Percentiles rank a stretch among this genome's conserved stretches.
phyloP scores from a whole-genome alignment of 2,797 vertebrate species.

The Urosaurus nigricauda region DNA sequence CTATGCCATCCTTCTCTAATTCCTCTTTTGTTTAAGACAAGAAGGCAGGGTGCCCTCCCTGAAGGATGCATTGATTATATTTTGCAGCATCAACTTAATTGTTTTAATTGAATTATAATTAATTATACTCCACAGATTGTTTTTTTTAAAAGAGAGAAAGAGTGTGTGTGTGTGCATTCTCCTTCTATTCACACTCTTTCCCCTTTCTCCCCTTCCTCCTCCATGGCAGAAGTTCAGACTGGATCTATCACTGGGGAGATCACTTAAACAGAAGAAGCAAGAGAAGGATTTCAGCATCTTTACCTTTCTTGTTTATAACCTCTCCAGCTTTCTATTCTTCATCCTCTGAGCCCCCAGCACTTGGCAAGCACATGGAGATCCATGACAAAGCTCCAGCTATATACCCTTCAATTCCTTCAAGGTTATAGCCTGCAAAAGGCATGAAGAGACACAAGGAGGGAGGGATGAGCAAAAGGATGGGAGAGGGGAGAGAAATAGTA shows the following conservation, averaged over 20 bases:
- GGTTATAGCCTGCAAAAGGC: conserved; percentile 52
- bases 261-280: conserved; percentile 75
- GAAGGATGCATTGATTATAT: too few species aligned
- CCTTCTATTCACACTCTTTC: neutral
- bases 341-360: neutral
- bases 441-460: conserved; percentile 42
- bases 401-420: conserved; percentile 47
- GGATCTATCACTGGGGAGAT: conserved; percentile 76
- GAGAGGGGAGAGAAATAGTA: conserved; percentile 46
- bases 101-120: too few species aligned
- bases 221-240: conserved; percentile 44
- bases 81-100: too few species aligned
- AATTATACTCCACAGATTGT: conserved; percentile 46
- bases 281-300: conserved; percentile 57
- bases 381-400: neutral
- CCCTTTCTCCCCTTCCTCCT: neutral
- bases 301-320: conserved; percentile 27
- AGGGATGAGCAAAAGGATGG: neutral
- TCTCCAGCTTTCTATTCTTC: conserved; percentile 32
- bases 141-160: conserved; percentile 49
- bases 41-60: too few species aligned
- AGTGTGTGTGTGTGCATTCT: too few species aligned
- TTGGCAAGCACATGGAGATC: conserved; percentile 14
- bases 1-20: too few species aligned
- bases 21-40: too few species aligned